Percentiles rank a stretch among this genome's conserved stretches.
Conservation (phyloP, 2,888 invertebrate species). For the Colletes collaris region DNA sequence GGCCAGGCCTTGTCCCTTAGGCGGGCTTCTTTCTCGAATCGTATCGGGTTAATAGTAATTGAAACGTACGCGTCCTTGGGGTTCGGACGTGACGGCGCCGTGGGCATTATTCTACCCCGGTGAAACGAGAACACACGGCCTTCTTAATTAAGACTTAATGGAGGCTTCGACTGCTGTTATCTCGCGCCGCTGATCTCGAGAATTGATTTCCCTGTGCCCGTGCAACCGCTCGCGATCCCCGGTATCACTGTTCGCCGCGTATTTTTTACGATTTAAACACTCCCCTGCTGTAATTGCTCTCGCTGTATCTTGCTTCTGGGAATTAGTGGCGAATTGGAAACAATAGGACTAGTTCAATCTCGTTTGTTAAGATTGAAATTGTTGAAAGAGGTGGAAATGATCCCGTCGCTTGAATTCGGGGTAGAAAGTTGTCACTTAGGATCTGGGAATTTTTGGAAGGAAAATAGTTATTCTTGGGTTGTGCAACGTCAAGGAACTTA, state of each 20-base stretch:
- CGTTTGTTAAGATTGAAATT: too few species aligned
- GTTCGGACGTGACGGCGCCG: conserved; percentile 43
- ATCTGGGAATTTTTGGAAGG: too few species aligned
- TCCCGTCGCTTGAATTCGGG: too few species aligned
- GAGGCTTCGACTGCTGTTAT: conserved; percentile 45
- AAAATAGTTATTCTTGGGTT: too few species aligned
- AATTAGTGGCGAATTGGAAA: too few species aligned
- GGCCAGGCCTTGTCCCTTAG: conserved; percentile 18
- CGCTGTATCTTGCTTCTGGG: neutral
- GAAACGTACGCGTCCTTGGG: conserved; percentile 58
- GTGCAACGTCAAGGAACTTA: too few species aligned
- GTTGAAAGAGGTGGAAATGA: too few species aligned
- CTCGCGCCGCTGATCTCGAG: conserved; percentile 52
- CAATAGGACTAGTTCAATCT: too few species aligned
- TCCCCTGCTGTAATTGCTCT: conserved; percentile 27
- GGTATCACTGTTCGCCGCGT: conserved; percentile 7
- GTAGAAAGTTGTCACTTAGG: too few species aligned
- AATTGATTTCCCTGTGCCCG: conserved; percentile 55
- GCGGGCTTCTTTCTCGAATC: conserved; percentile 19
- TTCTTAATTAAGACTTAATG: conserved; percentile 64
- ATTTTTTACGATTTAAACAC: conserved; percentile 2
- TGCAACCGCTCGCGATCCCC: conserved; percentile 22
- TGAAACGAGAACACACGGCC: conserved; percentile 36
- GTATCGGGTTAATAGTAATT: conserved; percentile 53
- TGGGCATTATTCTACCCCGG: conserved; percentile 44